phyloP scores from a whole-genome alignment of 2,888 invertebrate genomes.

The Podabrus alpinus region DNA sequence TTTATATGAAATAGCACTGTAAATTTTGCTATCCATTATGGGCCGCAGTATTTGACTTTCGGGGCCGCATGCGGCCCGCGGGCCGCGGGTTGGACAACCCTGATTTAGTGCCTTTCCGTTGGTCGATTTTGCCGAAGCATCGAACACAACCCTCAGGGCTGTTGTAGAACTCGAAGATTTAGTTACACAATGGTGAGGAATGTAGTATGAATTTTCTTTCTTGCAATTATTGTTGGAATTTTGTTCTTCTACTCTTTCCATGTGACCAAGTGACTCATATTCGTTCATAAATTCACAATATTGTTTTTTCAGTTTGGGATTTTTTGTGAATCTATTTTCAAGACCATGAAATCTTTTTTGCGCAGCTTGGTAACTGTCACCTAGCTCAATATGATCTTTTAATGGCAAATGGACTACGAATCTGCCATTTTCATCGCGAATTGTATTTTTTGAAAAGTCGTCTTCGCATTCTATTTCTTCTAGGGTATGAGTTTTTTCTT shows the following conservation, averaged over 20 bases:
- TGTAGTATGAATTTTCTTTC: neutral
- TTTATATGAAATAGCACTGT: too few species aligned
- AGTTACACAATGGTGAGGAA: neutral
- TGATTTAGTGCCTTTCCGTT: neutral
- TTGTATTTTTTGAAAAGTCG: conserved; percentile 24
- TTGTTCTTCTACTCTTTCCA: too few species aligned
- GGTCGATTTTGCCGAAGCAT: neutral
- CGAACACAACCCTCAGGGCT: neutral
- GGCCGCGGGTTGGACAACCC: too few species aligned
- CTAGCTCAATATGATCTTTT: conserved; percentile 19
- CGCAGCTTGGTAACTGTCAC: conserved; percentile 29
- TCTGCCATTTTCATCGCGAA: conserved; percentile 26
- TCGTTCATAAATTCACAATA: too few species aligned
- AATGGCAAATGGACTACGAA: conserved; percentile 31
- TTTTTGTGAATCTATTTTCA: conserved; percentile 29
- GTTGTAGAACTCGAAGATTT: neutral
- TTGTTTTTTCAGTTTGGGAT: conserved; percentile 13
- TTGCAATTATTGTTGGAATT: too few species aligned
- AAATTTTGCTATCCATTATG: too few species aligned
- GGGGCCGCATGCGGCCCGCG: too few species aligned
- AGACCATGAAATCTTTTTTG: conserved; percentile 29
- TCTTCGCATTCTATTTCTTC: conserved; percentile 35
- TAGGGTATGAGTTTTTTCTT: conserved; percentile 3
- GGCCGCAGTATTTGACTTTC: too few species aligned
- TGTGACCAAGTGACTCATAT: too few species aligned